Conservation (phyloP, 2,113 vertebrate genomes). For the Callochromis pleurospilus region DNA sequence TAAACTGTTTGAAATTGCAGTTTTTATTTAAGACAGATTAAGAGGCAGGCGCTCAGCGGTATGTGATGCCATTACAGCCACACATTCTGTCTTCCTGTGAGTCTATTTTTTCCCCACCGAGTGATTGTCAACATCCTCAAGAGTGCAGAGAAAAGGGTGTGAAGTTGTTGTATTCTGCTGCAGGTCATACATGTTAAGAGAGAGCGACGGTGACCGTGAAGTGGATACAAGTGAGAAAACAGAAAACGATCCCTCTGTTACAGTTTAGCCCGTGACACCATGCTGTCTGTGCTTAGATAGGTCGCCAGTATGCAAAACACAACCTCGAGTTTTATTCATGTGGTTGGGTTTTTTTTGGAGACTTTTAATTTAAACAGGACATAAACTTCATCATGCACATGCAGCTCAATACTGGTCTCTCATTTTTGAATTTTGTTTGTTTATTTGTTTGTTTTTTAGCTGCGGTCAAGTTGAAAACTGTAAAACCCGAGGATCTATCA, state of each 20-base stretch:
- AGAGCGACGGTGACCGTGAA: neutral
- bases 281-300: neutral
- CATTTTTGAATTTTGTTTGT: neutral
- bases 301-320: neutral
- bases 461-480: neutral
- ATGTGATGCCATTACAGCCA: neutral
- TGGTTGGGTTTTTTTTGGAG: fast-evolving
- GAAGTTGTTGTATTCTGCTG: neutral
- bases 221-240: neutral
- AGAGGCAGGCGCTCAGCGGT: neutral
- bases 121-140: neutral
- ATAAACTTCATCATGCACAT: neutral
- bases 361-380: neutral
- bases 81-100: neutral
- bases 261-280: neutral
- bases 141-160: neutral
- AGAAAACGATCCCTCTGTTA: neutral
- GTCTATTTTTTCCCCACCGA: neutral
- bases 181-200: neutral
- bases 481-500: neutral
- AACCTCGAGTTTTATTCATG: neutral
- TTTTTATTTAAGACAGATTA: neutral
- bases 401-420: neutral
- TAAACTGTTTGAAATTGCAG: neutral
- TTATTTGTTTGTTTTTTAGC: neutral